Evolutionary conservation across 1,140 invertebrate genomes (phyloP).

Genomic region (Lepidotrigona ventralis): DNA sequence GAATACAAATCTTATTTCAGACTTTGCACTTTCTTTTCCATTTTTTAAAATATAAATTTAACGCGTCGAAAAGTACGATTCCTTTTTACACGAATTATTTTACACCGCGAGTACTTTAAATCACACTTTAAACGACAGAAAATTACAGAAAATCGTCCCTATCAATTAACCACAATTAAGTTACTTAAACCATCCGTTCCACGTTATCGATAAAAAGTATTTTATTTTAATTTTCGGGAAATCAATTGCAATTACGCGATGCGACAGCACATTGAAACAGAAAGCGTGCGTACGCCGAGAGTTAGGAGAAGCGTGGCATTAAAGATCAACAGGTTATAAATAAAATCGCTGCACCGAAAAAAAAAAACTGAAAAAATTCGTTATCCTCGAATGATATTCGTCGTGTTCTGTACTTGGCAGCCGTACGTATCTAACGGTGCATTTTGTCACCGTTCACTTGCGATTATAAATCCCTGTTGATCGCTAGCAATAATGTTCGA

Average conservation of each 20-base stretch:
- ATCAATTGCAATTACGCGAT: not conserved
- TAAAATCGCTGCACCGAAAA: not conserved
- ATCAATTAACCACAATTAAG: not conserved
- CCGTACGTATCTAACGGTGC: not conserved
- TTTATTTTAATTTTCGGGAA: not conserved
- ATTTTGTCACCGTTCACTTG: not conserved
- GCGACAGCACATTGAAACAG: not conserved
- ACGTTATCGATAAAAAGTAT: not conserved
- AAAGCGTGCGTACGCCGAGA: not conserved
- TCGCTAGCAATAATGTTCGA: conserved; percentile 6
- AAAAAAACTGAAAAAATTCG: not conserved
- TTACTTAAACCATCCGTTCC: not conserved
- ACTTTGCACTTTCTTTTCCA: not conserved
- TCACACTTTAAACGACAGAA: not conserved
- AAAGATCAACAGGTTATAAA: conserved; percentile 32
- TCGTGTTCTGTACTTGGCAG: conserved; percentile 16
- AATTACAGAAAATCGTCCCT: not conserved
- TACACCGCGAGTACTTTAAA: not conserved
- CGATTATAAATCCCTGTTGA: conserved; percentile 5
- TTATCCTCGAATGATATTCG: not conserved
- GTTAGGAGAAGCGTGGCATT: not conserved
- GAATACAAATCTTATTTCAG: not conserved
- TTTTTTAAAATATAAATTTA: not conserved
- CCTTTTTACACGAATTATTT: not conserved
- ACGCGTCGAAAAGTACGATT: not conserved